Conservation (phyloP, 2,113 vertebrate species). For the Pan troglodytes region NHGRI_mPanTro3-v2.1_pri NC_072403.2:179592501-179593000, state of each 20-base stretch:
- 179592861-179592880: accelerated
- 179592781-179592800: not conserved
- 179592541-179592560: slow-evolving; percentile 49
- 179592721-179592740: not conserved
- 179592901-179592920: accelerated
- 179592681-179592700: accelerated
- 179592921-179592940: not conserved
- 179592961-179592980: too few relatives aligned
- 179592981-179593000: not conserved
- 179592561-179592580: not conserved
- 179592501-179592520: slow-evolving; percentile 58
- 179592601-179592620: not conserved
- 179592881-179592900: accelerated
- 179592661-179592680: not conserved
- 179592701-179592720: not conserved
- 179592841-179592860: not conserved
- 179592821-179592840: not conserved
- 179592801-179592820: too few relatives aligned
- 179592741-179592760: accelerated
- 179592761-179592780: accelerated
- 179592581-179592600: accelerated
- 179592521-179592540: slow-evolving; percentile 25
- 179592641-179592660: not conserved
- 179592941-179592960: accelerated
- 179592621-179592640: not conserved